phyloP scores from a whole-genome alignment of 2,113 vertebrate genomes.

The Dromiciops gliroides region DNA sequence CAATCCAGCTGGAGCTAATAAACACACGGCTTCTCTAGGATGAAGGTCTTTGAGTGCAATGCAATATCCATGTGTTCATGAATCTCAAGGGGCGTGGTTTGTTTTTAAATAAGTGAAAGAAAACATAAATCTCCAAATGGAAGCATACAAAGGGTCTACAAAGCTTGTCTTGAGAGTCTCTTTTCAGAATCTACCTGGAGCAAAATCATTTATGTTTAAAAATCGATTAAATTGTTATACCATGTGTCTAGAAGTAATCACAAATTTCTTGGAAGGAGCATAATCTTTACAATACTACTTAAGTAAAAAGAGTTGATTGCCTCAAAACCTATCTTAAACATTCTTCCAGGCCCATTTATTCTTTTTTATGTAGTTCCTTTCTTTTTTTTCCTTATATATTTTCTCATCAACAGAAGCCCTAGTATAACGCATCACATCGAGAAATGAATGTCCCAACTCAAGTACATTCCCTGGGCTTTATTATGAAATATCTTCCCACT shows the following conservation, averaged over 20 bases:
- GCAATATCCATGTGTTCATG: neutral
- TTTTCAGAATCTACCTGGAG: neutral
- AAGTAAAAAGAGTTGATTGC: neutral
- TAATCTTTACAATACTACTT: neutral
- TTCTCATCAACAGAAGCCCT: neutral
- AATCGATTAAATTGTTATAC: neutral
- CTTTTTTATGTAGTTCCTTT: neutral
- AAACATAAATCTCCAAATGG: neutral
- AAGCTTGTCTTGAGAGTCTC: neutral
- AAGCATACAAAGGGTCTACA: neutral
- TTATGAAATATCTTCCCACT: too few relatives aligned
- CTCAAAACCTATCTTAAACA: neutral
- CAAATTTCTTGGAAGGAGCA: neutral
- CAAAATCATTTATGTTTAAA: neutral
- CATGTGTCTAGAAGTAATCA: neutral
- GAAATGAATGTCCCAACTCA: neutral
- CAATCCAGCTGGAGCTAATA: constrained; percentile 1
- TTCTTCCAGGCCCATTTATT: neutral
- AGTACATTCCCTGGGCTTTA: neutral
- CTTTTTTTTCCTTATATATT: neutral
- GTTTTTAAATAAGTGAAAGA: neutral
- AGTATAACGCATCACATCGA: neutral
- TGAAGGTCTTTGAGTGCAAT: neutral
- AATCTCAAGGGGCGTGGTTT: neutral
- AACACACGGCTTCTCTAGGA: neutral